These are phyloP conservation scores for Anodontia alba DNA, from an alignment of 2,888 invertebrate species.

Conservation along the genomic window DNA sequence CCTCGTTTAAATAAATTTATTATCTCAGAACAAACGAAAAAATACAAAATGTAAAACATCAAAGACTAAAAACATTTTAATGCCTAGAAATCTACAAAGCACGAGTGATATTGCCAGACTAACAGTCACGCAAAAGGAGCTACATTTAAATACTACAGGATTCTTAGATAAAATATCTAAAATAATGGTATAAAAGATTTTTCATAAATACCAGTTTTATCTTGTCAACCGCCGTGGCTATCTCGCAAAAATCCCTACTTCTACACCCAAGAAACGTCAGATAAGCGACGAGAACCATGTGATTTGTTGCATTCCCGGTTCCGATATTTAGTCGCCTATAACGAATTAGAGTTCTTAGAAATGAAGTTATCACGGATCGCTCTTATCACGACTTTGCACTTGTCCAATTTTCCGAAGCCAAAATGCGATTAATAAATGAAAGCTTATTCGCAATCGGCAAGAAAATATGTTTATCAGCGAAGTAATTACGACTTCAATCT, in stretches of 20 bases:
- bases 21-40: constrained; percentile 3
- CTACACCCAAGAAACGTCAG: constrained; percentile 24
- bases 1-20: not conserved
- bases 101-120: not conserved
- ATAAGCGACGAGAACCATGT: constrained; percentile 9
- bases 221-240: constrained; percentile 23
- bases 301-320: constrained; percentile 5
- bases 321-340: not conserved
- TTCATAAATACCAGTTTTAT: constrained; percentile 29
- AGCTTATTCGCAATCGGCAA: constrained; percentile 18
- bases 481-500: constrained; percentile 21
- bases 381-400: constrained; percentile 26
- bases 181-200: constrained; percentile 19
- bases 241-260: constrained; percentile 19
- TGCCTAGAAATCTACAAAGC: not conserved
- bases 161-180: constrained; percentile 20
- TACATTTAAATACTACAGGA: constrained; percentile 21
- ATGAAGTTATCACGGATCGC: constrained; percentile 5
- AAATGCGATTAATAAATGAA: constrained; percentile 18
- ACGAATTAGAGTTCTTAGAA: constrained; percentile 24
- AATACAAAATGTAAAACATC: not conserved
- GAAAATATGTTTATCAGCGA: constrained; percentile 29
- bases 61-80: not conserved
- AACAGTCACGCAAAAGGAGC: not conserved
- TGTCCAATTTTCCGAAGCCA: constrained; percentile 21